These are phyloP conservation scores for Hipposideros larvatus DNA, from an alignment of 2,797 vertebrate species.

Conservation along the genomic window DNA sequence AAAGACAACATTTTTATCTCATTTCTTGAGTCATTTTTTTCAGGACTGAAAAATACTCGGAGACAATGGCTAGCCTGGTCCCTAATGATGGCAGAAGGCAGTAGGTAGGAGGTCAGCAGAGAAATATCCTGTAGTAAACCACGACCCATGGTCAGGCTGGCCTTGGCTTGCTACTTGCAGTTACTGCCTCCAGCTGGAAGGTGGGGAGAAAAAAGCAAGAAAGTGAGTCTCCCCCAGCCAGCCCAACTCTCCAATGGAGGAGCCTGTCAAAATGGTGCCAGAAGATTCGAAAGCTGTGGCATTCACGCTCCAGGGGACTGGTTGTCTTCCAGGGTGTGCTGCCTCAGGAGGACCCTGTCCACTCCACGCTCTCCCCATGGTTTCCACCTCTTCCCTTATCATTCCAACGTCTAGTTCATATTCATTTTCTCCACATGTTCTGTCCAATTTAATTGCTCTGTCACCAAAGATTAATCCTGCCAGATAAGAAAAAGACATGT, in stretches of 20 bases:
- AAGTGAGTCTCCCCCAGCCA: neutral
- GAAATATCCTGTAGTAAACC: neutral
- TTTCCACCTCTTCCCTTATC: neutral
- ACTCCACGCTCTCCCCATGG: neutral
- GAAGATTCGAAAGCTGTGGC: neutral
- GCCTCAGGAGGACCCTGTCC: neutral
- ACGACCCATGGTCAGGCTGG: neutral
- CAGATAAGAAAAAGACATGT: neutral
- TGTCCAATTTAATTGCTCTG: neutral
- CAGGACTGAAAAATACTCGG: neutral
- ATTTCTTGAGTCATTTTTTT: neutral
- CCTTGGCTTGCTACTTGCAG: neutral
- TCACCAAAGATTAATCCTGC: conserved; percentile 25
- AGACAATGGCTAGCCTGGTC: neutral
- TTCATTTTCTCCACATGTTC: neutral
- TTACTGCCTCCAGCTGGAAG: neutral
- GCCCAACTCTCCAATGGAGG: neutral
- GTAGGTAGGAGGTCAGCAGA: neutral
- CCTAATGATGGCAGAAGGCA: neutral
- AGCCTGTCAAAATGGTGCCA: too few species aligned
- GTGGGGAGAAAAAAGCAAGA: neutral
- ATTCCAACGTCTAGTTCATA: neutral
- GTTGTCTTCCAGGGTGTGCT: neutral
- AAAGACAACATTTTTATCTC: neutral
- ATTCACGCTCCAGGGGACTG: neutral